Percentiles rank a stretch among this genome's conserved stretches.
These are phyloP conservation scores for Drosophila anomelani DNA, from an alignment of 2,888 invertebrate species.

Conservation along the genomic window DNA sequence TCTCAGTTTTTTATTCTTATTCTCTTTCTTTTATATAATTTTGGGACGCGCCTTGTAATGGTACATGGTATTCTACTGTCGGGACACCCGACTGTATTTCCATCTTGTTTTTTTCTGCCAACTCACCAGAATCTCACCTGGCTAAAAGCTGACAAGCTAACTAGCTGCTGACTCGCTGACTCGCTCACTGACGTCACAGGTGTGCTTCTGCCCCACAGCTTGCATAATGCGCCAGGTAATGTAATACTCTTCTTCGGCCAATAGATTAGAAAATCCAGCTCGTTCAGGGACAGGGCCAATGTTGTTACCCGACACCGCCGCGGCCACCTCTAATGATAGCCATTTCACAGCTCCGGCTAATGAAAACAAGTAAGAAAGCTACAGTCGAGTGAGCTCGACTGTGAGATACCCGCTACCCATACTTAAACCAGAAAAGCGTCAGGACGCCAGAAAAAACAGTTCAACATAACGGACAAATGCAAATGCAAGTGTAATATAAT, in stretches of 20 bases:
- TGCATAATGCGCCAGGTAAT: constrained; percentile 60
- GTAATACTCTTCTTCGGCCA: constrained; percentile 46
- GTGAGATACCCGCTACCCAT: too few species aligned
- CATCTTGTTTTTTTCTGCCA: constrained; percentile 33
- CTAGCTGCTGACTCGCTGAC: constrained; percentile 16
- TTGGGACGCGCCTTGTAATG: too few species aligned
- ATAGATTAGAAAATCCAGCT: constrained; percentile 55
- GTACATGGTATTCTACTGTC: too few species aligned
- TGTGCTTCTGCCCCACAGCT: constrained; percentile 25
- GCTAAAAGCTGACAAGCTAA: constrained; percentile 6
- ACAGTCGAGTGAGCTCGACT: too few species aligned
- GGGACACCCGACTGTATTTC: too few species aligned
- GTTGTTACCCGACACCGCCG: constrained; percentile 58
- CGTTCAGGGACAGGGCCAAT: constrained; percentile 37
- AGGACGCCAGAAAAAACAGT: too few species aligned
- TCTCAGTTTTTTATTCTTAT: too few species aligned
- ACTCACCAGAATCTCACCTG: constrained; percentile 21
- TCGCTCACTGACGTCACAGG: constrained; percentile 39
- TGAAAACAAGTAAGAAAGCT: too few species aligned
- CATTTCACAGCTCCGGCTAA: constrained; percentile 30
- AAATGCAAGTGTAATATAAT: too few species aligned
- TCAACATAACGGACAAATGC: too few species aligned
- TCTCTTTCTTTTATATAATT: too few species aligned
- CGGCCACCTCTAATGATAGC: constrained; percentile 39
- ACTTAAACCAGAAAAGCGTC: too few species aligned